A percentile compares a stretch with the other conserved stretches of the same genome.
Conservation (phyloP, 2,797 vertebrate species). For the Molossus alvarezi region DNA sequence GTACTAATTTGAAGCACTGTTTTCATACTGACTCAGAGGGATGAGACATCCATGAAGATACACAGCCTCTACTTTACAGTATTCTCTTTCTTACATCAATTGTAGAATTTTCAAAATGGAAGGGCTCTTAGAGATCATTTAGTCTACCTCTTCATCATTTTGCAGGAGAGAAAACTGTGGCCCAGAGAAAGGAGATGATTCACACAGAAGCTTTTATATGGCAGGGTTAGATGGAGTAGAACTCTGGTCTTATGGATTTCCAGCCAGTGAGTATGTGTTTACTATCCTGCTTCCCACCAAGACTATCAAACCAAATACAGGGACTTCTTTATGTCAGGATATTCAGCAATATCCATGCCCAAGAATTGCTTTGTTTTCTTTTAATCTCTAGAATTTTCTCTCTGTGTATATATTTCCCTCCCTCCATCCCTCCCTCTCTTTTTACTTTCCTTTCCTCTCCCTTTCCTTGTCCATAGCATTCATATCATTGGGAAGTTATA, state of each 20-base stretch:
- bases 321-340: not conserved
- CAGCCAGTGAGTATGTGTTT: not conserved
- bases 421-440: not conserved
- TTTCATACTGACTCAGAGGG: not conserved
- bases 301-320: not conserved
- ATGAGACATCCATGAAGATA: not conserved
- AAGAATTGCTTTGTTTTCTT: not conserved
- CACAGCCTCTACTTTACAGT: not conserved
- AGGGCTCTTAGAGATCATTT: not conserved
- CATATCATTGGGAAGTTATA: not conserved
- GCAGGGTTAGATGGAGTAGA: not conserved
- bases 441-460: not conserved
- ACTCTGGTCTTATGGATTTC: not conserved
- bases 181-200: not conserved
- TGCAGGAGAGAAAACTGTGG: not conserved
- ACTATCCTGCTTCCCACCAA: not conserved
- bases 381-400: not conserved
- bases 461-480: not conserved
- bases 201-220: not conserved
- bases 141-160: not conserved
- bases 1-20: not conserved
- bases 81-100: conserved; percentile 45
- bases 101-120: conserved; percentile 26
- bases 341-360: not conserved
- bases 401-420: not conserved